These are phyloP conservation scores for Setophaga coronata DNA, from an alignment of 2,113 vertebrate species.

Conservation along the genomic window DNA sequence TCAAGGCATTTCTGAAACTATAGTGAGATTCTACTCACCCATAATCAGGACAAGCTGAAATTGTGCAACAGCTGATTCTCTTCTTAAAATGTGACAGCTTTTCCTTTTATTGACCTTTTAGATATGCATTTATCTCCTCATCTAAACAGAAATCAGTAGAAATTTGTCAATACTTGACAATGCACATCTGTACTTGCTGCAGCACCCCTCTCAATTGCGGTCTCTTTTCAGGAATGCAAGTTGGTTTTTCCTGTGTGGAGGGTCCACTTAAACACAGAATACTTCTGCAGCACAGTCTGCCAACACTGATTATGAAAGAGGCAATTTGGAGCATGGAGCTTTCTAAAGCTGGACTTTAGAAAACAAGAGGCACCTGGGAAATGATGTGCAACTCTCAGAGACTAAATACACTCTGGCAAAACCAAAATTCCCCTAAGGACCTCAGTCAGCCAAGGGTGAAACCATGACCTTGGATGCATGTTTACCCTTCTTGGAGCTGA, in stretches of 20 bases:
- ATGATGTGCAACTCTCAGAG: slow-evolving; percentile 7
- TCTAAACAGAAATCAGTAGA: background rate
- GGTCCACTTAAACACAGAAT: background rate
- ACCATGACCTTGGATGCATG: slow-evolving; percentile 12
- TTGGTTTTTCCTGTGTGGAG: background rate
- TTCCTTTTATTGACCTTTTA: background rate
- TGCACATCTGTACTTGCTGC: background rate
- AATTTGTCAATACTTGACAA: background rate
- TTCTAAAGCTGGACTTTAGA: slow-evolving; percentile 8
- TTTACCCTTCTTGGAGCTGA: slow-evolving; percentile 23
- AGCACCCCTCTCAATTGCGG: background rate
- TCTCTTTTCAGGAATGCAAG: slow-evolving; percentile 30
- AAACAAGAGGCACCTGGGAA: slow-evolving; percentile 55
- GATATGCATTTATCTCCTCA: background rate
- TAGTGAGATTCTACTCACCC: background rate
- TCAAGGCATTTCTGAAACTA: slow-evolving; percentile 58
- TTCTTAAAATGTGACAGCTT: background rate
- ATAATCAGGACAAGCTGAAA: slow-evolving; percentile 35
- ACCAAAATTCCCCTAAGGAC: slow-evolving; percentile 15
- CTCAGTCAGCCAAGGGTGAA: slow-evolving; percentile 59
- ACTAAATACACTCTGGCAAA: slow-evolving; percentile 38
- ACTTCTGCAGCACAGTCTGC: background rate
- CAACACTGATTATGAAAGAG: slow-evolving; percentile 41
- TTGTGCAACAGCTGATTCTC: slow-evolving; percentile 44
- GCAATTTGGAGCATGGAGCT: background rate